Conservation (phyloP, 2,113 vertebrate species). For the Cryptotis parvus region DNA sequence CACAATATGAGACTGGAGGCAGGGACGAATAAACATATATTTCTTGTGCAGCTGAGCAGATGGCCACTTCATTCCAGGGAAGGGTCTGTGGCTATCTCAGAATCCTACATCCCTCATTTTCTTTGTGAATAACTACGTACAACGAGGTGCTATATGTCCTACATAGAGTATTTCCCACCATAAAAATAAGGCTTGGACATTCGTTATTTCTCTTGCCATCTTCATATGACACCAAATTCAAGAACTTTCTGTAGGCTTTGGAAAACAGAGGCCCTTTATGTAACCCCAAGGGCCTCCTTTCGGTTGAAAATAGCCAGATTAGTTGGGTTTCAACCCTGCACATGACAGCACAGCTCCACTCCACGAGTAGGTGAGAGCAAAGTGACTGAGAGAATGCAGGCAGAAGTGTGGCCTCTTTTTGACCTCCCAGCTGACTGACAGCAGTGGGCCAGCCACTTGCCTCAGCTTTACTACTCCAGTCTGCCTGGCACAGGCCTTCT, state of each 20-base stretch:
- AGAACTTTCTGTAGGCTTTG: not conserved
- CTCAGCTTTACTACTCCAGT: not conserved
- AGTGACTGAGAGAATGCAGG: not conserved
- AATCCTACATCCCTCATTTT: not conserved
- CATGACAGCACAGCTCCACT: rapidly evolving
- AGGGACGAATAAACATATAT: too few relatives aligned
- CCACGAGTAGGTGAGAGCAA: not conserved
- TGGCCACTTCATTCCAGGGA: not conserved
- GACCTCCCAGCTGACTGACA: conserved; percentile 1
- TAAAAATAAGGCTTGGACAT: not conserved
- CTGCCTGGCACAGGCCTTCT: conserved; percentile 22
- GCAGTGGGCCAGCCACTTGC: not conserved
- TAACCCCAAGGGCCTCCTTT: not conserved
- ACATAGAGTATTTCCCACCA: not conserved
- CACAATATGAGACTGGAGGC: too few relatives aligned
- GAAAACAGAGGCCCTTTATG: not conserved
- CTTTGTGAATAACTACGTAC: not conserved
- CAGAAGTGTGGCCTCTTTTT: not conserved
- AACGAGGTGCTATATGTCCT: not conserved
- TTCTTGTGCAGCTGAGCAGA: not conserved
- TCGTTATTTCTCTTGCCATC: not conserved
- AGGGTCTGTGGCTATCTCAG: not conserved
- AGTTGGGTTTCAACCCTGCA: not conserved
- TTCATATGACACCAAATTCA: conserved; percentile 31
- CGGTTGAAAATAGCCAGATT: not conserved